phyloP scores from a whole-genome alignment of 2,797 vertebrate species.

The Pseudochirops corinnae region DNA sequence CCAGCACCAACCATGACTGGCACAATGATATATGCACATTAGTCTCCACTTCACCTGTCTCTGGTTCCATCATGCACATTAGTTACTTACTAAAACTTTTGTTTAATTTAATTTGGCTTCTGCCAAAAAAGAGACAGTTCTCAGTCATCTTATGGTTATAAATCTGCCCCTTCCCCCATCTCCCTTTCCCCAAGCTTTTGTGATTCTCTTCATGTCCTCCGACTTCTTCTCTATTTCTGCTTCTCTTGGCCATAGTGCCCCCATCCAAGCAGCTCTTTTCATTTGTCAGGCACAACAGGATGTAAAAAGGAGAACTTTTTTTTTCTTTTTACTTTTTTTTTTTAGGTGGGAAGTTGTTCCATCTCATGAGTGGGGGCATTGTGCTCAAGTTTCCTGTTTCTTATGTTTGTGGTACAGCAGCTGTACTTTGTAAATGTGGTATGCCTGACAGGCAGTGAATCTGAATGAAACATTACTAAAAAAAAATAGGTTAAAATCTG shows the following conservation, averaged over 20 bases:
- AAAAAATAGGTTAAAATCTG: background rate
- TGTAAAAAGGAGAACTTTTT: constrained; percentile 45
- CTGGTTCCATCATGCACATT: background rate
- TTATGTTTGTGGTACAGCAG: background rate
- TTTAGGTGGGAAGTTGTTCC: background rate
- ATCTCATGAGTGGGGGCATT: background rate
- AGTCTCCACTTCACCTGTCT: background rate
- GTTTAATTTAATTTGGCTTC: background rate
- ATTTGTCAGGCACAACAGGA: background rate
- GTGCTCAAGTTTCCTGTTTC: constrained; percentile 1
- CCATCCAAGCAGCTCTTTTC: background rate
- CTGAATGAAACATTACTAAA: background rate
- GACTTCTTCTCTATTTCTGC: background rate
- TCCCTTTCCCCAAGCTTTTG: background rate
- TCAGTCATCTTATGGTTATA: background rate
- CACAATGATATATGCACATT: background rate
- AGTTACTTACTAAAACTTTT: background rate
- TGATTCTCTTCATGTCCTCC: background rate
- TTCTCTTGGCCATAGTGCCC: background rate
- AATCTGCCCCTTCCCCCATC: background rate
- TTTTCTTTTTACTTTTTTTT: background rate
- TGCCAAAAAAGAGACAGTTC: background rate
- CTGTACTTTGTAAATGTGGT: background rate
- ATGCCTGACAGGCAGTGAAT: background rate
- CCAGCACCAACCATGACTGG: background rate